Base-by-base conservation (phyloP, 1,140 invertebrate species). In the Bradysia coprophila region DNA sequence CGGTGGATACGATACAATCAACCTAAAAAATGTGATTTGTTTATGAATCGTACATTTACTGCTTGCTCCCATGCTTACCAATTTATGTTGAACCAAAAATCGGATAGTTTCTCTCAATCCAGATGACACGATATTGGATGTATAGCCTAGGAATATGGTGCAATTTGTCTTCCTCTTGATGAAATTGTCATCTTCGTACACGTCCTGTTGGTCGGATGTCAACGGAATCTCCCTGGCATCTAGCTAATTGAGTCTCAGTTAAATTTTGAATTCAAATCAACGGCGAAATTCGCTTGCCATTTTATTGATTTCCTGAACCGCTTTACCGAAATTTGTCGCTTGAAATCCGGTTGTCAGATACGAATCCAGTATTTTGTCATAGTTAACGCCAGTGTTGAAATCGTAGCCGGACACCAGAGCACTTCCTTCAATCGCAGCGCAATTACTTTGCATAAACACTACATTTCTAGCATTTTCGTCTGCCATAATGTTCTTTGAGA, bases 131-230 rank as follows among this genome's bases (percentile, higher is more conserved):
- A 99, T 82, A 60, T 99, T 99, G 0, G 94, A 98, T 4, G 96
- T 99, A 57, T 86, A 99, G 1, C 93, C 93, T 42, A 99, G 64
- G 62, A 99, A 99, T 56, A 99, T 90, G 5, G 94, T 97, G 60
- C 94, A 98, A 44, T 79, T 83, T 38, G 63, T 73, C 51, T 75
- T 76, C 38, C 82, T 69, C 53, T 68, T 72, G 28, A 87, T 86
- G 61, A 84, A 89, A 36, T 75, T 67, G 55, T 91, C 87, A 19
- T 81, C 75, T 59, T 83, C 77, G 47, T 76, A 71, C 0, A 55
- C 50, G 52, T 84, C 81, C 39, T 66, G 52, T 46, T 72, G 67
- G 49, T 85, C 79, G 49, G 69, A 63, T 0, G 67, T 63, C 5
- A 88, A 57, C 3, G 75, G 71, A 48, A 73, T 57, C 18, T 70